Evolutionary conservation across 2,888 invertebrate genomes (phyloP).

Genomic region (Lamellibrachia columna): DNA sequence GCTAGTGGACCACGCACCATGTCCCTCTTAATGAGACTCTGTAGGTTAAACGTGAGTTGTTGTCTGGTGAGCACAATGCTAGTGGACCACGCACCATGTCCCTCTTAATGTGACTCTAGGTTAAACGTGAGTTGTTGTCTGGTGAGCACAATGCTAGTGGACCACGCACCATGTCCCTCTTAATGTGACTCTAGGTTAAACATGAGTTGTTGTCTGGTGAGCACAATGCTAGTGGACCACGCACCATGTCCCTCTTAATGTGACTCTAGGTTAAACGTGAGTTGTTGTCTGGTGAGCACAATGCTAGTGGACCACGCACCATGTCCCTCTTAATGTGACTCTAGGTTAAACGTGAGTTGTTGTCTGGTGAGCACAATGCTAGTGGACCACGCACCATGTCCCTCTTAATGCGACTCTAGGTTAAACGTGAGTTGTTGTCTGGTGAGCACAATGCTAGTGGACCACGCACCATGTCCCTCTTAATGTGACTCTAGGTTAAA

Average conservation of each 20-base stretch:
- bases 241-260: neutral
- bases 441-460: neutral
- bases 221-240: neutral
- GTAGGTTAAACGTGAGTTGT: no score
- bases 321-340: no score
- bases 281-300: neutral
- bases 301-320: neutral
- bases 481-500: no score
- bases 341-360: no score
- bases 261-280: no score
- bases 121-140: no score
- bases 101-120: no score
- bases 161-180: neutral
- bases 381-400: neutral
- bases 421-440: no score
- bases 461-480: neutral
- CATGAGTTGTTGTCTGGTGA: no score
- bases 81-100: neutral
- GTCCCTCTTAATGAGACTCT: no score
- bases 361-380: neutral
- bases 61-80: neutral
- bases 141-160: neutral
- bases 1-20: neutral
- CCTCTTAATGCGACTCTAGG: no score
- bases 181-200: no score